Percentiles rank a stretch among this genome's conserved stretches.
Conservation (phyloP, 2,888 invertebrate species). For the Drosophila mercatorum region DNA sequence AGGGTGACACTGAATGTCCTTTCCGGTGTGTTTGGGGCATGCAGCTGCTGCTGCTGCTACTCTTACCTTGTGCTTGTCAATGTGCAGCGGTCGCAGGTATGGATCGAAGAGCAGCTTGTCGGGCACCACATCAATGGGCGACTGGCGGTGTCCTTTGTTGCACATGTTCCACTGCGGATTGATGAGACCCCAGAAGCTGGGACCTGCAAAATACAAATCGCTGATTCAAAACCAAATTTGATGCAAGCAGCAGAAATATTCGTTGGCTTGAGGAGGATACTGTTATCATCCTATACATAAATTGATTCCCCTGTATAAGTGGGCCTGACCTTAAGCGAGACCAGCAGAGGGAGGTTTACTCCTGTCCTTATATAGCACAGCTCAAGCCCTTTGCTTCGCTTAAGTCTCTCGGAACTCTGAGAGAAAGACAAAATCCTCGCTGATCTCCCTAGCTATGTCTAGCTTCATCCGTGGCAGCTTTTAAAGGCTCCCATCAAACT, state of each 20-base stretch:
- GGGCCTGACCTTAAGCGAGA: no score
- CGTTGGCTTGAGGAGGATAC: no score
- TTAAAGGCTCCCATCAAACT: neutral
- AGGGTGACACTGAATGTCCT: neutral
- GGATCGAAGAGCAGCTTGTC: conserved; percentile 97
- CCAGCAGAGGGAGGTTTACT: no score
- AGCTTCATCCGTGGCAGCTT: neutral
- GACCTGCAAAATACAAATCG: conserved; percentile 88
- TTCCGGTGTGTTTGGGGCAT: neutral
- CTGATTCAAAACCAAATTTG: neutral
- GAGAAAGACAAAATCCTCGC: no score
- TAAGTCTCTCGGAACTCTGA: no score
- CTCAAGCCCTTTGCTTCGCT: no score
- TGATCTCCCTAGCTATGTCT: neutral
- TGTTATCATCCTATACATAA: no score
- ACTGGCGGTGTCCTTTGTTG: conserved; percentile 97
- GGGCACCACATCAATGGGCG: conserved; percentile 98
- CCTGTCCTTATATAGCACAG: no score
- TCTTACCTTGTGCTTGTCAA: conserved; percentile 95
- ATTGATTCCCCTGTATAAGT: no score
- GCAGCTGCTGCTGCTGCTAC: neutral
- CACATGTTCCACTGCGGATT: conserved; percentile 99
- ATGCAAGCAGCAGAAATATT: neutral
- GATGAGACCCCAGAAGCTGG: conserved; percentile 98
- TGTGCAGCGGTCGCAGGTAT: conserved; percentile 93